Conservation (phyloP, 2,797 vertebrate genomes). For the Toxotes lorentzi region DNA sequence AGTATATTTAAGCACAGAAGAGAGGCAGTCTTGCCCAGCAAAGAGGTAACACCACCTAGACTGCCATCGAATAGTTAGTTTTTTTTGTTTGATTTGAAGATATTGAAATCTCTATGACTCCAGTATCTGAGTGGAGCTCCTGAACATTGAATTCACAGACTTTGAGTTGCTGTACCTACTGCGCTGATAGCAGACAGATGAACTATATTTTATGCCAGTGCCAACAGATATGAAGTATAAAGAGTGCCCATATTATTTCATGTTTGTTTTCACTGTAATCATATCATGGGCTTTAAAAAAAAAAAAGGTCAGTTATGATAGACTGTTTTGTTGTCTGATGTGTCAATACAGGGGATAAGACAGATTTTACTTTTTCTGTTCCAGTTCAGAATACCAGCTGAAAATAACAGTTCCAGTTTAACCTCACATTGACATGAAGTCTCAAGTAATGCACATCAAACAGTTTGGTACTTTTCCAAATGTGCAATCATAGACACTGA, state of each 20-base stretch:
- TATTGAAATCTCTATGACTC: neutral
- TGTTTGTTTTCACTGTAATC: constrained; percentile 36
- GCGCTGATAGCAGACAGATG: constrained; percentile 10
- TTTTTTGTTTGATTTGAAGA: constrained; percentile 30
- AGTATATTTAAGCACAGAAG: constrained; percentile 26
- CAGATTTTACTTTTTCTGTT: neutral
- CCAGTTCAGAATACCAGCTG: neutral
- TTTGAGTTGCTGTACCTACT: constrained; percentile 7
- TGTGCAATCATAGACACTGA: neutral
- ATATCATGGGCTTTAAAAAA: constrained; percentile 18
- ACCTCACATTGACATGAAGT: neutral
- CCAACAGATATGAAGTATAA: constrained; percentile 34
- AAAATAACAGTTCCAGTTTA: neutral
- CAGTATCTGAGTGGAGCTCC: neutral
- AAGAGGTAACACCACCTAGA: constrained; percentile 20
- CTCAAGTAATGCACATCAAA: constrained; percentile 2
- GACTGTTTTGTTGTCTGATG: constrained; percentile 3
- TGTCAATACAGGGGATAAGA: constrained; percentile 1
- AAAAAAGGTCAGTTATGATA: neutral
- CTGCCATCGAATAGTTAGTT: constrained; percentile 23
- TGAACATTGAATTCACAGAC: constrained; percentile 15
- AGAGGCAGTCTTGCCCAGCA: neutral
- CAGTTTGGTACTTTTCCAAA: neutral
- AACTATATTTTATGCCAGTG: constrained; percentile 44
- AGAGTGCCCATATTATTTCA: constrained; percentile 36